Evolutionary conservation across 2,888 invertebrate genomes (phyloP).

Genomic region (Erebia palarica): DNA sequence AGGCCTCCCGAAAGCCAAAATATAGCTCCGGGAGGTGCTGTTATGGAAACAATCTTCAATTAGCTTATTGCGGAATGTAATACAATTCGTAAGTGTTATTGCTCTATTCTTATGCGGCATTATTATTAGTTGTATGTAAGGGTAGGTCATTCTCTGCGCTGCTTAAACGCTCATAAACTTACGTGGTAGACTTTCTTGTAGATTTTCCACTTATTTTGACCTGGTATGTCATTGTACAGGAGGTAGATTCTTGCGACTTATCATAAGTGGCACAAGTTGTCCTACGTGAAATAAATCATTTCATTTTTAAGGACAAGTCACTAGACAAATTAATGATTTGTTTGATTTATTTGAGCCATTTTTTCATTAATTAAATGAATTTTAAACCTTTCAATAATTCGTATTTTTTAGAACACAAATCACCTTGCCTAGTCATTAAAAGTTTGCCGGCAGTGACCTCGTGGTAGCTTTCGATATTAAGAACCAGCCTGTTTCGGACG

Average conservation of each 20-base stretch:
- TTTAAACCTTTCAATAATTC: slow-evolving; percentile 2
- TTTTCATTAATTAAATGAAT: not conserved
- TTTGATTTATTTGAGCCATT: not conserved
- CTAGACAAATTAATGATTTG: not conserved
- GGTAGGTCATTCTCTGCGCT: not conserved
- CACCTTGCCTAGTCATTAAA: slow-evolving; percentile 50
- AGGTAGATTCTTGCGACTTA: too few species aligned
- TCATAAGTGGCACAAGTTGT: too few species aligned
- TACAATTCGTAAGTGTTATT: slow-evolving; percentile 55
- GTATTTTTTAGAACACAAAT: slow-evolving; percentile 44
- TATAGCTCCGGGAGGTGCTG: slow-evolving; percentile 45
- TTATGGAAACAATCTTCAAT: slow-evolving; percentile 68
- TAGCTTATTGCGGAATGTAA: slow-evolving; percentile 53
- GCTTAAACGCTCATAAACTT: slow-evolving; percentile 13
- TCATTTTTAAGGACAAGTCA: too few species aligned
- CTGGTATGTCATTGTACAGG: not conserved
- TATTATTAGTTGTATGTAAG: slow-evolving; percentile 52
- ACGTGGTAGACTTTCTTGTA: not conserved
- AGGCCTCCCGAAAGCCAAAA: not conserved
- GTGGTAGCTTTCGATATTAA: slow-evolving; percentile 73
- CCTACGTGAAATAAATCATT: too few species aligned
- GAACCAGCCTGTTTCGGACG: slow-evolving; percentile 76
- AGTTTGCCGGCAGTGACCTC: slow-evolving; percentile 77
- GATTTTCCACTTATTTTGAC: not conserved
- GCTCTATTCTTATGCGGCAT: slow-evolving; percentile 55